phyloP scores from a whole-genome alignment of 2,113 vertebrate species.

The Menidia beryllina region DNA sequence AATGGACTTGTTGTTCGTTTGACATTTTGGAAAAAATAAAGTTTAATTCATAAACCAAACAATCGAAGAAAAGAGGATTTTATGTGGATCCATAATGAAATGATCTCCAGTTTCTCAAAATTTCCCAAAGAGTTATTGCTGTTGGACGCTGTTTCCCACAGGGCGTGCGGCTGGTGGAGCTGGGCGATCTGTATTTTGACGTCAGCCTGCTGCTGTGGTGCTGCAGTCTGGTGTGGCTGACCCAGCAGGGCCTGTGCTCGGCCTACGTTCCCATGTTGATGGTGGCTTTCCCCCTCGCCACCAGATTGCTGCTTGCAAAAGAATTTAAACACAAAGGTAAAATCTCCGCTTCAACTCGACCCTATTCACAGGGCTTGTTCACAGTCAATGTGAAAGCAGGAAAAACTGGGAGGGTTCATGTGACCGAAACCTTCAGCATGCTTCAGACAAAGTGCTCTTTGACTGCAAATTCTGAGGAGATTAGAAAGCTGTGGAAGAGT shows the following conservation, averaged over 20 bases:
- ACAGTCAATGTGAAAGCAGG: too few relatives aligned
- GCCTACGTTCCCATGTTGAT: slow-evolving; percentile 91
- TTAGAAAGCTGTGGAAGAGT: background rate
- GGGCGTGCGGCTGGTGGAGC: slow-evolving; percentile 84
- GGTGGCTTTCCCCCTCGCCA: slow-evolving; percentile 90
- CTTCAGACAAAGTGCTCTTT: background rate
- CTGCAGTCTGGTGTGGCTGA: slow-evolving; percentile 84
- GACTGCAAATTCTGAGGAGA: background rate
- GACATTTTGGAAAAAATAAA: too few relatives aligned
- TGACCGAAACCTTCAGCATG: background rate
- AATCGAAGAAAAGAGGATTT: background rate
- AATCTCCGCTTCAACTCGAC: background rate
- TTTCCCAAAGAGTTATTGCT: background rate
- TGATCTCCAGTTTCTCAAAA: background rate
- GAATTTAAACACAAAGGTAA: slow-evolving; percentile 89
- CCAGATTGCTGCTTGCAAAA: slow-evolving; percentile 84
- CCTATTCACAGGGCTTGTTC: background rate
- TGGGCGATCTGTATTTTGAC: slow-evolving; percentile 92
- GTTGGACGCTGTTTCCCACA: slow-evolving; percentile 66
- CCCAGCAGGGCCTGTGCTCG: slow-evolving; percentile 88
- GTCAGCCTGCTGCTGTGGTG: slow-evolving; percentile 90
- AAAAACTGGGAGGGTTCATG: background rate
- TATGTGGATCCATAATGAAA: background rate
- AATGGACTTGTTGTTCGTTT: too few relatives aligned
- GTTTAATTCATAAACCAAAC: too few relatives aligned